Base-by-base conservation (phyloP, 2,113 vertebrate genomes). In the Cisticola juncidis region DNA sequence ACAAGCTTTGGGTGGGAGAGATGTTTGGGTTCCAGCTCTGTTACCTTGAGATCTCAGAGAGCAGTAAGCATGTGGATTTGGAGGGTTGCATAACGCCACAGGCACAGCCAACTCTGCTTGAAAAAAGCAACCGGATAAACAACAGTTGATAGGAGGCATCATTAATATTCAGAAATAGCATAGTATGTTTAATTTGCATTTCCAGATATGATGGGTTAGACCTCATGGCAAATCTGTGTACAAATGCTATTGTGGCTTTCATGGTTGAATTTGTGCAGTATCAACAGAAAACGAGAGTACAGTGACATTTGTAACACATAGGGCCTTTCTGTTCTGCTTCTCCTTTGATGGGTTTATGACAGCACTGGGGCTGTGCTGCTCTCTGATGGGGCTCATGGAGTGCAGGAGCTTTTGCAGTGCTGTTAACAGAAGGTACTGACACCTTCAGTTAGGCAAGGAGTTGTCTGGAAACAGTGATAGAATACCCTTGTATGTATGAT, bases 31-130 rank as follows among this genome's bases (percentile, higher is more conserved):
- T 73, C 57, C 45, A 57, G 33, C 58, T 69, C 51, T 60, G 33
- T 81, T 90, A 83, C 85, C 85, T 73, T 86, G 76, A 78, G 72
- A 24, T 68, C 44, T 68, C 47, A 11, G 74, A 51, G 38, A 62
- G 20, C 71, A 33, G 38, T 10, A 35, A 56, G 42, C 81, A 26
- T 66, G 77, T 86, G 90, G 87, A 83, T 94, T 89, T 95, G 64
- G 79, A 76, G 65, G 53, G 81, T 96, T 97, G 90, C 64, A 25
- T 96, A 96, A 96, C 23, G 5, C 25, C 74, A 31, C 45, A n/a
- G 80, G 66, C 65, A 65, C 54, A 69, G 92, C 86, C 83, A 81
- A 2, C 64, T 87, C 89, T 7, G 65, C 86, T 93, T 80, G 90
- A 40, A 60, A 83, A 69, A 86, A 74, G 38, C 76, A 73, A 4